Percentiles rank a stretch among this genome's conserved stretches.
phyloP scores from a whole-genome alignment of 1,140 invertebrate species.

The Scaptodrosophila lebanonensis region DNA sequence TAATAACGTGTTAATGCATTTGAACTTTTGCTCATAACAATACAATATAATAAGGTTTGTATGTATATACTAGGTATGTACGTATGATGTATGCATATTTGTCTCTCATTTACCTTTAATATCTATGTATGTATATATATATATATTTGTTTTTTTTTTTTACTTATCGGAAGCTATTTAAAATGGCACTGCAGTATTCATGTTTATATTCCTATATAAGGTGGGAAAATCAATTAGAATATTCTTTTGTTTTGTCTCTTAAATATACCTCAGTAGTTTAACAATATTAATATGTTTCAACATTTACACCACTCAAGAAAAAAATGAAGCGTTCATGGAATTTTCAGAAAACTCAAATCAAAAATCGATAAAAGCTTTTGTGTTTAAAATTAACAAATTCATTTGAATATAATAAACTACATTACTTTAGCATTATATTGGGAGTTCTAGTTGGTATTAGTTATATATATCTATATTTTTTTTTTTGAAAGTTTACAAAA shows the following conservation, averaged over 20 bases:
- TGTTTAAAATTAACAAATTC: too few relatives aligned
- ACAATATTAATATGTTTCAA: constrained; percentile 30
- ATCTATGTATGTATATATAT: constrained; percentile 33
- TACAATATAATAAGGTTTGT: constrained; percentile 53
- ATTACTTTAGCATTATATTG: too few relatives aligned
- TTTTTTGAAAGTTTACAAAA: too few relatives aligned
- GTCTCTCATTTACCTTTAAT: constrained; percentile 26
- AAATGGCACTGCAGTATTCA: constrained; percentile 76
- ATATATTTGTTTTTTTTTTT: constrained; percentile 43
- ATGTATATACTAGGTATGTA: constrained; percentile 55
- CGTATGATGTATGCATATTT: constrained; percentile 35
- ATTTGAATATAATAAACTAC: too few relatives aligned
- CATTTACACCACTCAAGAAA: too few relatives aligned
- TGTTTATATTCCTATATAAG: constrained; percentile 72
- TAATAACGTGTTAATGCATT: constrained; percentile 62
- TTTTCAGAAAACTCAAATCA: too few relatives aligned
- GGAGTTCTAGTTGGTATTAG: too few relatives aligned
- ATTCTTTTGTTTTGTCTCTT: constrained; percentile 23
- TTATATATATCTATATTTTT: too few relatives aligned
- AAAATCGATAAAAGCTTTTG: too few relatives aligned
- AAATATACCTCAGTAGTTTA: constrained; percentile 21
- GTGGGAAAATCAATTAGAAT: constrained; percentile 77
- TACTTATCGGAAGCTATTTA: constrained; percentile 76
- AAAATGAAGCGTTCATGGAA: too few relatives aligned
- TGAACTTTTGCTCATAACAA: constrained; percentile 74